Percentiles rank a stretch among this genome's conserved stretches.
These are phyloP conservation scores for Melanostigma gelatinosum DNA, from an alignment of 2,113 vertebrate genomes.

Conservation along the genomic window DNA sequence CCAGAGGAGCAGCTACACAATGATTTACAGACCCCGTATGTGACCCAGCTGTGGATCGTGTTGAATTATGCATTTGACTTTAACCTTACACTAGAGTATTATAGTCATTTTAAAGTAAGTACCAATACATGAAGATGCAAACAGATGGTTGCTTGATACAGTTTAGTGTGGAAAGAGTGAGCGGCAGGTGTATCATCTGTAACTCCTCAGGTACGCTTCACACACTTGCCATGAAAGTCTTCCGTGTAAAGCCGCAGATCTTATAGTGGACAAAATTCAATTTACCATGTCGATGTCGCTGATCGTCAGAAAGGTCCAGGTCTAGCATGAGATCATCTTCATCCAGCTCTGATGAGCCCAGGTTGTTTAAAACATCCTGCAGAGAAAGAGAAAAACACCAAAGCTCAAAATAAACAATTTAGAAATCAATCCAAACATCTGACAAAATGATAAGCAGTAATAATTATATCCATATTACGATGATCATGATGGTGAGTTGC, in stretches of 20 bases:
- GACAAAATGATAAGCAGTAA: not conserved
- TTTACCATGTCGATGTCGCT: constrained; percentile 89
- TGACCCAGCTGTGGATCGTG: not conserved
- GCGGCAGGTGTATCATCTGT: not conserved
- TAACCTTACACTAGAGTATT: not conserved
- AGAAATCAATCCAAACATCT: not conserved
- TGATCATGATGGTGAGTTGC: not conserved
- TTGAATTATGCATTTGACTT: not conserved
- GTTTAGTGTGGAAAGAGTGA: not conserved
- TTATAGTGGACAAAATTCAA: not conserved
- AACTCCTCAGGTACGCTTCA: not conserved
- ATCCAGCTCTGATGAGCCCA: constrained; percentile 97
- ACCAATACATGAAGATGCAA: not conserved
- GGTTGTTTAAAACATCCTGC: constrained; percentile 95
- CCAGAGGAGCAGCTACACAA: not conserved
- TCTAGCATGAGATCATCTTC: constrained; percentile 99
- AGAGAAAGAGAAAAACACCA: constrained; percentile 23
- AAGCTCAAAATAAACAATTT: not conserved
- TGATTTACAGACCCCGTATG: not conserved
- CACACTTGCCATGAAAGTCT: not conserved
- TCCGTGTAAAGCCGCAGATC: not conserved
- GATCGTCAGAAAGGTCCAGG: constrained; percentile 94
- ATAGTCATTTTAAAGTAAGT: not conserved
- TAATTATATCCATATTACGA: not conserved
- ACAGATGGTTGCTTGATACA: not conserved